Base-by-base conservation (phyloP, 1,140 invertebrate species). In the Scylla paramamosain region DNA sequence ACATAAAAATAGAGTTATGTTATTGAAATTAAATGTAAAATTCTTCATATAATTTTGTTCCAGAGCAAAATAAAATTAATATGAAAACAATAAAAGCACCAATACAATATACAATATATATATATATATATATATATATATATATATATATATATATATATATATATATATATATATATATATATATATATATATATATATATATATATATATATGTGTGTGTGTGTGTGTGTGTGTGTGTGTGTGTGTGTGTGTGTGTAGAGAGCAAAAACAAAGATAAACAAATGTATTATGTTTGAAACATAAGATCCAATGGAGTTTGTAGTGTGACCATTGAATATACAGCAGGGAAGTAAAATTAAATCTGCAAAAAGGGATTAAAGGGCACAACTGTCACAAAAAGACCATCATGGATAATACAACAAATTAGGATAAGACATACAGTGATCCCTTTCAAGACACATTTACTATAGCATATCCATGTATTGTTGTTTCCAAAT, bases 41-140 rank as follows among this genome's bases (percentile, higher is more conserved):
- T 12, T 77, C 10, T 77, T 12, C 25, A 77, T 77, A 77, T 77
- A 77, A 12, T 12, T 77, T 12, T 77, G 25, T 77, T 12, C 25
- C 10, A 12, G 25, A 12, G 25, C 25, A 77, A 12, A 77, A 12
- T 12, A 12, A 77, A 12, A 77, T 77, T 12, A 12, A 77, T 77
- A 77, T 77, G 25, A 12, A 77, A 12, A 77, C 25, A 77, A 12
- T 12, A 12, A 77, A 12, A 77, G 10, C 10, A 12, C 10, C 25
- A 77, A n/a, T n/a, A n/a, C n/a, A n/a, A n/a, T n/a, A n/a, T 77
- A 77, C 25, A 77, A 12, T 12, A 12, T 12, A 12, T 12, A 77
- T 77, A 77, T 77, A 77, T 77, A 77, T 77, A 77, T 77, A 77
- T 77, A 77, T 77, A 77, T 77, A 77, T 77, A 77, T 77, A 77